A percentile compares a stretch with the other conserved stretches of the same genome.
Evolutionary conservation across 2,113 vertebrate species (phyloP).

Genomic region (Indri indri): DNA sequence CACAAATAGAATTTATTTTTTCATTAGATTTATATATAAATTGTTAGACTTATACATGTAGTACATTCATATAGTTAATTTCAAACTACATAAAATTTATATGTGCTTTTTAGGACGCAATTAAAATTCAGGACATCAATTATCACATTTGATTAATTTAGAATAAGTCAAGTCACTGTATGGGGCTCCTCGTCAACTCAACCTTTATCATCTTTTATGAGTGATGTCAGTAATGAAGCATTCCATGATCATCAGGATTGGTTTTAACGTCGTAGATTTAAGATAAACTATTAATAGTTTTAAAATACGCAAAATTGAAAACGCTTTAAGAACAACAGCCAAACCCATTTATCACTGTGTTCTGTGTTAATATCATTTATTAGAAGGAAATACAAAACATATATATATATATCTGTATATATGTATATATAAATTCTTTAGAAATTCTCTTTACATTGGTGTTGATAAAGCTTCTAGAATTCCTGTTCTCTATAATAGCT

Average conservation of each 20-base stretch:
- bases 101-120: neutral
- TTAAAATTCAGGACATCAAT: neutral
- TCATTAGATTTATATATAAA: neutral
- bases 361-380: neutral
- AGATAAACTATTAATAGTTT: too few relatives aligned
- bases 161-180: neutral
- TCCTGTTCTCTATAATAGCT: neutral
- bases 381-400: neutral
- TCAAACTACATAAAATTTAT: neutral
- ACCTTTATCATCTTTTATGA: neutral
- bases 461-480: neutral
- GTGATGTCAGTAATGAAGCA: too few relatives aligned
- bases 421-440: neutral
- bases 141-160: neutral
- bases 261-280: neutral
- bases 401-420: neutral
- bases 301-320: neutral
- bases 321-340: neutral
- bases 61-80: neutral
- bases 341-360: neutral
- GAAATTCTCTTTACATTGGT: neutral
- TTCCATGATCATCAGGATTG: neutral
- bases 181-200: neutral
- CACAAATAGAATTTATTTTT: neutral
- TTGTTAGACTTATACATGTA: neutral